Percentiles rank a stretch among this genome's conserved stretches.
phyloP scores from a whole-genome alignment of 2,797 vertebrate genomes.

The Hafferia zeledoni region DNA sequence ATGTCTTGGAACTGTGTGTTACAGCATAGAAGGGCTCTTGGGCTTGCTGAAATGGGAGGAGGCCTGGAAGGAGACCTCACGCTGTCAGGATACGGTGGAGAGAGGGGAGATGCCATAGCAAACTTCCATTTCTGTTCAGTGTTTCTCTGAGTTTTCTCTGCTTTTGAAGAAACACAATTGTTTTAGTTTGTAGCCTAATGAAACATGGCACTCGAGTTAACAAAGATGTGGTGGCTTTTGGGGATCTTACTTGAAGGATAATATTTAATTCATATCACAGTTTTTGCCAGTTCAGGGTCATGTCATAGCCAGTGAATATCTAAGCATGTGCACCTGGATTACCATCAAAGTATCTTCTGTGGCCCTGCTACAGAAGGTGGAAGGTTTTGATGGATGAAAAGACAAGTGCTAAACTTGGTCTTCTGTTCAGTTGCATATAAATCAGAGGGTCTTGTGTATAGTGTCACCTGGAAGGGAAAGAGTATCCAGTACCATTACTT shows the following conservation, averaged over 20 bases:
- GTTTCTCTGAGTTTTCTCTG: neutral
- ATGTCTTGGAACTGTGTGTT: neutral
- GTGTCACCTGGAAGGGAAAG: neutral
- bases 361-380: neutral
- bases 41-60: neutral
- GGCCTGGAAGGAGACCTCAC: neutral
- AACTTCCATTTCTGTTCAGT: neutral
- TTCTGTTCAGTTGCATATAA: neutral
- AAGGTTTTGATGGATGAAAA: neutral
- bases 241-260: neutral
- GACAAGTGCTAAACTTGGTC: neutral
- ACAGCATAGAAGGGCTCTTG: neutral
- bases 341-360: neutral
- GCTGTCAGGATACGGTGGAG: neutral
- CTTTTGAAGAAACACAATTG: neutral
- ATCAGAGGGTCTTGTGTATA: neutral
- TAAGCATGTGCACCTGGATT: fast-evolving
- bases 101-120: neutral
- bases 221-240: neutral
- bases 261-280: neutral
- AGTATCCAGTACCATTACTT: neutral
- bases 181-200: neutral
- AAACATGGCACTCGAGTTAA: neutral
- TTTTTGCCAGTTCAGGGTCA: neutral
- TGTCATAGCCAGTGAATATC: neutral